These are phyloP conservation scores for Etia nguti DNA, from an alignment of 2,113 vertebrate genomes.

Conservation along the genomic window DNA sequence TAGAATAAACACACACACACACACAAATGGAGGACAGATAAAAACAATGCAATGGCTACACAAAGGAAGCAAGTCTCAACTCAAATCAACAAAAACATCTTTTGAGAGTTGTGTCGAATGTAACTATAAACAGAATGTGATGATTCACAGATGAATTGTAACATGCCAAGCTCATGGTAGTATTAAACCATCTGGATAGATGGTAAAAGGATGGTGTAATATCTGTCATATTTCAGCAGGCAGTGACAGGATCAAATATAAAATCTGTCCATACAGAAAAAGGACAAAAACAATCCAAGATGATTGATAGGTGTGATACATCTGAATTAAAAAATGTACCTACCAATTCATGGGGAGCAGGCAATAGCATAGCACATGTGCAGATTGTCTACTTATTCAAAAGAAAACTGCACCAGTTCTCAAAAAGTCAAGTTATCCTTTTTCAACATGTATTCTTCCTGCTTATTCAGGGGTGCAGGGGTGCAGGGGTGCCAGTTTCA, in stretches of 20 bases:
- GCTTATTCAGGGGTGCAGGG: no score
- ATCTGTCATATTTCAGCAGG: background rate
- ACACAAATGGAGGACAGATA: background rate
- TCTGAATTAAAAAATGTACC: background rate
- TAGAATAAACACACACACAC: background rate
- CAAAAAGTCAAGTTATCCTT: conserved; percentile 10
- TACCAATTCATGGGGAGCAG: background rate
- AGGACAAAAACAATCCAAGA: background rate
- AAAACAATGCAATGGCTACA: background rate
- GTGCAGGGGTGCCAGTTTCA: background rate
- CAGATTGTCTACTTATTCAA: background rate
- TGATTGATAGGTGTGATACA: background rate
- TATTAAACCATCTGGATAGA: background rate
- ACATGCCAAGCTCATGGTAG: background rate
- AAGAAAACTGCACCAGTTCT: background rate
- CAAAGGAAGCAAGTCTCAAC: background rate
- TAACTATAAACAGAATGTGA: background rate
- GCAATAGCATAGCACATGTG: background rate
- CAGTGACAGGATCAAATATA: background rate
- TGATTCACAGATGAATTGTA: background rate
- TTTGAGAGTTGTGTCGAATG: background rate
- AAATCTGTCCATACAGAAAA: background rate
- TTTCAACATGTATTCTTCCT: background rate
- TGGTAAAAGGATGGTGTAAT: background rate
- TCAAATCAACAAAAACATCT: background rate